phyloP scores from a whole-genome alignment of 2,113 vertebrate species.

The Thunnus thynnus region DNA sequence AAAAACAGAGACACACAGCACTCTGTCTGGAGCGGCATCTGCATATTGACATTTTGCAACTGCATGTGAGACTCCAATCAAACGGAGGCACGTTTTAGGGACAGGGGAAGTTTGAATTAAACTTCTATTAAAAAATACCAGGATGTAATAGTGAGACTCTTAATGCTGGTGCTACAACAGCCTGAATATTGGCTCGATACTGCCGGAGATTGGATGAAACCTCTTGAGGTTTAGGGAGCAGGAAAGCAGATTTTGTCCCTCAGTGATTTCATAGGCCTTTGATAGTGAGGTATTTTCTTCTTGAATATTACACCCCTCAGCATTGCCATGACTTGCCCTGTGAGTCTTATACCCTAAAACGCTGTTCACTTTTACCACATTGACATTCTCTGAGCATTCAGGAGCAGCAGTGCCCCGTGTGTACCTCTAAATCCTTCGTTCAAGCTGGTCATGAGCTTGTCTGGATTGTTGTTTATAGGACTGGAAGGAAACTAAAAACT shows the following conservation, averaged over 20 bases:
- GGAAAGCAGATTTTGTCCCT: conserved; percentile 20
- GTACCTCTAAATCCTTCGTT: neutral
- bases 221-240: conserved; percentile 2
- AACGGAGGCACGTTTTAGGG: conserved; percentile 22
- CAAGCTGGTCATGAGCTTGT: neutral
- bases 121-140: neutral
- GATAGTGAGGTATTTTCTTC: too few species aligned
- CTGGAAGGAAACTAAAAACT: neutral
- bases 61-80: conserved; percentile 9
- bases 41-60: conserved; percentile 27
- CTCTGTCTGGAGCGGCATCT: conserved; percentile 21
- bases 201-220: conserved; percentile 26
- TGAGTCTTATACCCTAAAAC: conserved; percentile 21
- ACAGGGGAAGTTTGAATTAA: conserved; percentile 2
- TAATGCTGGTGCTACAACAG: neutral
- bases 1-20: neutral
- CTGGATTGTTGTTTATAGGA: conserved; percentile 5
- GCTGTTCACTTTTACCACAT: conserved; percentile 20
- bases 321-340: conserved; percentile 2
- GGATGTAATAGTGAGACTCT: neutral
- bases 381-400: conserved; percentile 36
- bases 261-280: conserved; percentile 24
- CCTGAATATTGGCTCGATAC: conserved; percentile 4
- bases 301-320: neutral
- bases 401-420: conserved; percentile 23